A percentile compares a stretch with the other conserved stretches of the same genome.
Evolutionary conservation across 2,888 invertebrate species (phyloP).

Genomic region (Myathropa florea): DNA sequence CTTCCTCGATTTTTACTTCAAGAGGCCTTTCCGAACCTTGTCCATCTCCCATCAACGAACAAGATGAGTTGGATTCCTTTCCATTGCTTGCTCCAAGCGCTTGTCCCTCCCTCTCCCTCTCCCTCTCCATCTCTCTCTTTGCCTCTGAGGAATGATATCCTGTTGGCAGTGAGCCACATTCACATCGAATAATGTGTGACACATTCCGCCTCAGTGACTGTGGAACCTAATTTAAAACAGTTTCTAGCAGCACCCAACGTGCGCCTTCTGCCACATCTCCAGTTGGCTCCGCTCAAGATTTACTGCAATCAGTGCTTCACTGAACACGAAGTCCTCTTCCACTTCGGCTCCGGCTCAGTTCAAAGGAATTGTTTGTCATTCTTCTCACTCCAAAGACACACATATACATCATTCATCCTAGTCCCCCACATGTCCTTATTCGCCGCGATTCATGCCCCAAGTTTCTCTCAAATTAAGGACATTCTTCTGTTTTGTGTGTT

Average conservation of each 20-base stretch:
- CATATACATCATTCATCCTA: neutral
- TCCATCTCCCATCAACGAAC: neutral
- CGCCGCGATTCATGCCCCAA: neutral
- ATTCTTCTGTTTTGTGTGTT: conserved; percentile 6
- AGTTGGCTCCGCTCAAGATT: neutral
- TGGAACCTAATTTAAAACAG: neutral
- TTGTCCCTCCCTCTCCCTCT: neutral
- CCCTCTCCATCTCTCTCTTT: no score
- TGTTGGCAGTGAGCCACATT: neutral
- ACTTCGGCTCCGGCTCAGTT: neutral
- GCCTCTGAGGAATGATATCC: neutral
- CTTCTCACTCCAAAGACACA: neutral
- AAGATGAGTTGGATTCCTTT: neutral
- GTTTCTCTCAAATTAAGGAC: neutral
- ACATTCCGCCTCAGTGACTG: neutral
- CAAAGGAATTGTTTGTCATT: conserved; percentile 6
- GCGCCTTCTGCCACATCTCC: no score
- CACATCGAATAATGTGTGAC: neutral
- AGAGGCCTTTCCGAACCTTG: neutral
- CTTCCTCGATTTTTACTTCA: neutral
- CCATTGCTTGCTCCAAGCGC: neutral
- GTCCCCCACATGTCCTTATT: neutral
- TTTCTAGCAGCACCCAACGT: neutral
- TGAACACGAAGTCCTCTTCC: neutral
- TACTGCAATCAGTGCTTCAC: neutral